Base-by-base conservation (phyloP, 2,888 invertebrate species). In the Polia nebulosa region DNA sequence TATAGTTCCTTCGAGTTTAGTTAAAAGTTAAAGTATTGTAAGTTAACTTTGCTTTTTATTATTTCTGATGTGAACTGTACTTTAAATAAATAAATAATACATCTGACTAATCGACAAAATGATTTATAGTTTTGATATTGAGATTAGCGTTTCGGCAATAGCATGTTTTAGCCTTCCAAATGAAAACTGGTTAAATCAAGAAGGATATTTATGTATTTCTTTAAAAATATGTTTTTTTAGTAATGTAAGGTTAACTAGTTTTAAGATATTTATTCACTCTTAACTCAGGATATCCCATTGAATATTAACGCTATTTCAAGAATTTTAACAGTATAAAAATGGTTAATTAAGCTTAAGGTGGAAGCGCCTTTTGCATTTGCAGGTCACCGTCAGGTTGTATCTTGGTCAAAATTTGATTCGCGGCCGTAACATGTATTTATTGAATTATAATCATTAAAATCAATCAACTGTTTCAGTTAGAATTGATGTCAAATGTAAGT, bases 261-360 rank as follows among this genome's bases (percentile, higher is more conserved):
- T 25, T 9, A 20, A 60, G 2, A 25, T n/a, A 17, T 49, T n/a
- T 9, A 25, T 34, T n/a, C n/a, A n/a, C n/a, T 44, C n/a, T 34
- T 13, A n/a, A 27, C n/a, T 60, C 11, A 60, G 61, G 61, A 60
- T 45, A 34, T 63, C 44, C 13, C 27, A 5, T 11, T 20, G 1
- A 59, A 60, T n/a, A 60, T 44, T 57, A 29, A 13, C 5, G 22
- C 0, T 29, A 29, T 55, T 55, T 20, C 20, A 4, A 20, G 11
- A 20, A 11, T 44, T 44, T 44, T 44, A 11, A 20, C 3, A 41
- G 8, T 9, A n/a, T 44, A 9, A 17, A 7, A 5, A 15, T 8
- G 17, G 5, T 39, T 39, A n/a, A 39, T 1, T 41, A n/a, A 17
- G 5, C 8, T 34, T n/a, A n/a, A n/a, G n/a, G n/a, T n/a, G n/a